Percentiles rank a stretch among this genome's conserved stretches.
Conservation (phyloP, 2,113 vertebrate species). For the Bufo gargarizans region DNA sequence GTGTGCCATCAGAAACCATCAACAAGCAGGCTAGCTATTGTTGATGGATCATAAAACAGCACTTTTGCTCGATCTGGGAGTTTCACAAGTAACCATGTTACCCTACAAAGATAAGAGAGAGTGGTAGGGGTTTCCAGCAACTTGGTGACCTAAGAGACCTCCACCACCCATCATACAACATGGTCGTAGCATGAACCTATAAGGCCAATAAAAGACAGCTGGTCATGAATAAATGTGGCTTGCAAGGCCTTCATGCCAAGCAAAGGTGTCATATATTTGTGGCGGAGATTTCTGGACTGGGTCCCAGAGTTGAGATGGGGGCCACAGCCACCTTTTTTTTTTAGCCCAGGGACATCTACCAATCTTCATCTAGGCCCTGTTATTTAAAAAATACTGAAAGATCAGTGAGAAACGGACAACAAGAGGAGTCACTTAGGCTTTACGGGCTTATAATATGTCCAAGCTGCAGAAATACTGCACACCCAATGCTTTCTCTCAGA, state of each 20-base stretch:
- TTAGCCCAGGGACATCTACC: not conserved
- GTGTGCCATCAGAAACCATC: not conserved
- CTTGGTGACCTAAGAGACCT: not conserved
- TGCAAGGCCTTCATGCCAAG: not conserved
- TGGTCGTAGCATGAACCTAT: not conserved
- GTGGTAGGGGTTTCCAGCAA: not conserved
- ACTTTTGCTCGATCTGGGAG: not conserved
- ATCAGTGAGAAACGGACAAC: not conserved
- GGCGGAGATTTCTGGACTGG: not conserved
- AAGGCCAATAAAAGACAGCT: not conserved
- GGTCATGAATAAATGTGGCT: too few relatives aligned
- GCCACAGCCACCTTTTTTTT: not conserved
- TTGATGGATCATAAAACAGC: not conserved
- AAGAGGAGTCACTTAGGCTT: not conserved
- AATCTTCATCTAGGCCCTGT: not conserved
- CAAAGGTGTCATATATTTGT: not conserved
- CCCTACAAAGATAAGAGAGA: too few relatives aligned
- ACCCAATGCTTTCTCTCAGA: not conserved
- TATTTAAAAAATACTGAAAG: not conserved
- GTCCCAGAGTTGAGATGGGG: not conserved
- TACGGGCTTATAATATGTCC: not conserved
- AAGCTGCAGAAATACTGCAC: not conserved
- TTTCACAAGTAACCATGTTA: not conserved
- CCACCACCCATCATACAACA: not conserved
- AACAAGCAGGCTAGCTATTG: not conserved